A percentile compares a stretch with the other conserved stretches of the same genome.
Evolutionary conservation across 2,113 vertebrate genomes (phyloP).

Genomic region (Bettongia penicillata): DNA sequence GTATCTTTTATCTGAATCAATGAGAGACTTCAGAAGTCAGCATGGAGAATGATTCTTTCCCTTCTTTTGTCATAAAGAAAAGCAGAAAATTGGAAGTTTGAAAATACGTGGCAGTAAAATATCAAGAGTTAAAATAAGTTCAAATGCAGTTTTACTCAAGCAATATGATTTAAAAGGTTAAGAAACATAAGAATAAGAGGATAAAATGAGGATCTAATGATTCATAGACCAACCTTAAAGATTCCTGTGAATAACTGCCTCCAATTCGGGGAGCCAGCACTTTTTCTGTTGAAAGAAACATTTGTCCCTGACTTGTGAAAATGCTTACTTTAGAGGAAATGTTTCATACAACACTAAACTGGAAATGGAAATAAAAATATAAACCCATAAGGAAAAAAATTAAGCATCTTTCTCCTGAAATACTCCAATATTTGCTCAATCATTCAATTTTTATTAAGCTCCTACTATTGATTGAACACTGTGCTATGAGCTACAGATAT

Average conservation of each 20-base stretch:
- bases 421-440: neutral
- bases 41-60: neutral
- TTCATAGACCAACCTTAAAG: neutral
- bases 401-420: neutral
- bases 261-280: neutral
- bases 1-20: neutral
- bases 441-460: neutral
- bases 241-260: neutral
- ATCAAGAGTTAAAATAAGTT: neutral
- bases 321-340: neutral
- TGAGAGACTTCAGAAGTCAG: slow-evolving; percentile 30
- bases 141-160: neutral
- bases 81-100: neutral
- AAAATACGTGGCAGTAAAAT: neutral
- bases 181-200: neutral
- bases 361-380: neutral
- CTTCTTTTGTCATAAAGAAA: neutral
- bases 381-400: neutral
- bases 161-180: neutral
- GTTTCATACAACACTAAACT: neutral
- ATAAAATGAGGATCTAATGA: neutral
- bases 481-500: neutral
- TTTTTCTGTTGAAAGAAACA: neutral
- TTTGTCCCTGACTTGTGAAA: neutral
- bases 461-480: neutral